phyloP scores from a whole-genome alignment of 1,140 invertebrate genomes.

The Orussus abietinus region DNA sequence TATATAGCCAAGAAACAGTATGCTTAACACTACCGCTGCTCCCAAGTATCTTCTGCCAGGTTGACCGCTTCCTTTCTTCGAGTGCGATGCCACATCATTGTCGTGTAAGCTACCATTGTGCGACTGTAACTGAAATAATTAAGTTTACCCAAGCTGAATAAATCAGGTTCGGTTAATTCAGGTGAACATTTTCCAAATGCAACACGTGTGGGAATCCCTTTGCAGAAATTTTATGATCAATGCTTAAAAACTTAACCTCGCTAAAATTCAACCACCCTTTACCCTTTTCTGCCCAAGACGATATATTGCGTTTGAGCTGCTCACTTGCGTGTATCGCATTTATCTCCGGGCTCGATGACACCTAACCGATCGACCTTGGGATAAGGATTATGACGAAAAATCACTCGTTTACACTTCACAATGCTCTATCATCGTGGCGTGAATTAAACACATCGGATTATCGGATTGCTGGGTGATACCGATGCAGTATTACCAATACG shows the following conservation, averaged over 20 bases:
- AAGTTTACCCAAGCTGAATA: slow-evolving; percentile 3
- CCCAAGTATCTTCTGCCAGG: slow-evolving; percentile 25
- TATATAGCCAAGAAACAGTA: slow-evolving; percentile 38
- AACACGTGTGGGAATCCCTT: neutral
- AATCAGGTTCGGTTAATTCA: neutral
- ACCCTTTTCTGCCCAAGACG: neutral
- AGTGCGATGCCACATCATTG: slow-evolving; percentile 16
- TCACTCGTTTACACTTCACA: too few relatives aligned
- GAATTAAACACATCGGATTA: too few relatives aligned
- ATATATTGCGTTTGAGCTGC: slow-evolving; percentile 10
- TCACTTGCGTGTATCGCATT: slow-evolving; percentile 33
- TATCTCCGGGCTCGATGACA: slow-evolving; percentile 16
- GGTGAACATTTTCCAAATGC: neutral
- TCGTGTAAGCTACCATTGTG: slow-evolving; percentile 23
- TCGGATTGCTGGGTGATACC: too few relatives aligned
- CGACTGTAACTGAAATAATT: slow-evolving; percentile 24
- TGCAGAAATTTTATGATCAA: neutral
- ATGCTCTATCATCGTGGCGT: too few relatives aligned
- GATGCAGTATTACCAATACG: too few relatives aligned
- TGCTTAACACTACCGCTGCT: slow-evolving; percentile 22
- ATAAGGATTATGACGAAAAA: too few relatives aligned
- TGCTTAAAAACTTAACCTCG: neutral
- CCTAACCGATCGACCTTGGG: too few relatives aligned
- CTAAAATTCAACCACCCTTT: neutral
- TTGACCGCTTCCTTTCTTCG: slow-evolving; percentile 24